Percentiles rank a stretch among this genome's conserved stretches.
These are phyloP conservation scores for Galerucella calmariensis DNA, from an alignment of 2,888 invertebrate genomes.

Conservation along the genomic window DNA sequence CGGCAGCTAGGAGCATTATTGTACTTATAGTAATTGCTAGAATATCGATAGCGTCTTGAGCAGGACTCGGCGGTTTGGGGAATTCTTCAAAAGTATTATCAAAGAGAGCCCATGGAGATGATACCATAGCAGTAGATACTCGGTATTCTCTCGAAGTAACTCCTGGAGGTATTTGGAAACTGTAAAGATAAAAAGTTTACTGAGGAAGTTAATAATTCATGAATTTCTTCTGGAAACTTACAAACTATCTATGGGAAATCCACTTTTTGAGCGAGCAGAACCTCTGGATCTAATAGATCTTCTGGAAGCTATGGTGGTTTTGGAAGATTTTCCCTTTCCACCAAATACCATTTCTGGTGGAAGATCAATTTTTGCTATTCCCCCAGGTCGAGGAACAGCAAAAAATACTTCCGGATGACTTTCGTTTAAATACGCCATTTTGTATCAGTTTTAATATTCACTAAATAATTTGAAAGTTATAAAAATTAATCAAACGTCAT, in stretches of 20 bases:
- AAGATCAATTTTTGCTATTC: constrained; percentile 37
- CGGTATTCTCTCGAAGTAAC: constrained; percentile 30
- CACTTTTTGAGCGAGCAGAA: constrained; percentile 8
- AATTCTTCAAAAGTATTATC: constrained; percentile 25
- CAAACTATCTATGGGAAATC: constrained; percentile 3
- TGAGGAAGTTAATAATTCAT: not conserved
- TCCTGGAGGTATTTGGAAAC: constrained; percentile 23
- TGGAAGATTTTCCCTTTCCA: constrained; percentile 17
- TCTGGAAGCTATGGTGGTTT: constrained; percentile 20
- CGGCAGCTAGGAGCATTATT: constrained; percentile 41
- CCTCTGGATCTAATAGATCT: constrained; percentile 25
- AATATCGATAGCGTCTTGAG: constrained; percentile 53
- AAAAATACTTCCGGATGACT: constrained; percentile 38
- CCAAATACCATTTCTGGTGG: constrained; percentile 4
- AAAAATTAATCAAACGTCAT: constrained; percentile 2
- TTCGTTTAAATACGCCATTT: constrained; percentile 39
- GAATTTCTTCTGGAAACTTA: not conserved
- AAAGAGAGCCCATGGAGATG: constrained; percentile 37
- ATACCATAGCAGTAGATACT: constrained; percentile 30
- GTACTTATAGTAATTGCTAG: constrained; percentile 40
- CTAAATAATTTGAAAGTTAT: constrained; percentile 9
- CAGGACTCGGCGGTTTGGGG: constrained; percentile 26
- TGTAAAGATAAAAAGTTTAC: constrained; percentile 3
- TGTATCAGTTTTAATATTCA: constrained; percentile 7
- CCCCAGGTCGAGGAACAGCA: constrained; percentile 35